Conservation (phyloP, 1,140 invertebrate genomes). For the Zaprionus ghesquierei region DNA sequence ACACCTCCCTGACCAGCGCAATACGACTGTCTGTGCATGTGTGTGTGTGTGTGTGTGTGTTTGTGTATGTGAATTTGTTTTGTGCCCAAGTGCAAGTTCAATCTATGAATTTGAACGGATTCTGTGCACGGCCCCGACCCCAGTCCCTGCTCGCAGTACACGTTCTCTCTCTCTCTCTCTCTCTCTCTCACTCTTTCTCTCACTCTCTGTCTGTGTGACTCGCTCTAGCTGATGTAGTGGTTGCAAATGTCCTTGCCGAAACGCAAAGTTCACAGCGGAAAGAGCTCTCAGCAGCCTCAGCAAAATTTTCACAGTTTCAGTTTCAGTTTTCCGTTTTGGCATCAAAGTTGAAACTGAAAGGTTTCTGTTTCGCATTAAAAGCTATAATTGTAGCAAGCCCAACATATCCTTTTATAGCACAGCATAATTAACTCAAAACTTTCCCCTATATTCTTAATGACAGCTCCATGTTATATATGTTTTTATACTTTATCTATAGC, state of each 20-base stretch:
- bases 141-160: conserved; percentile 7
- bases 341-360: background rate
- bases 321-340: background rate
- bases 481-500: too few relatives aligned
- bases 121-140: conserved; percentile 69
- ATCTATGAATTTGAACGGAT: conserved; percentile 77
- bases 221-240: background rate
- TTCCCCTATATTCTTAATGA: too few relatives aligned
- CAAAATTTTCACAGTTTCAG: background rate
- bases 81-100: conserved; percentile 77
- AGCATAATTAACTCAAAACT: too few relatives aligned
- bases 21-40: conserved; percentile 22
- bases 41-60: conserved; percentile 27
- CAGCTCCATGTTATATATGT: too few relatives aligned
- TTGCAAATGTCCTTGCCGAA: conserved; percentile 62
- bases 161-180: background rate
- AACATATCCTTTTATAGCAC: background rate
- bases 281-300: background rate
- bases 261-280: conserved; percentile 59
- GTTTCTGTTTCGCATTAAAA: background rate
- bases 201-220: background rate
- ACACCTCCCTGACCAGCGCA: background rate
- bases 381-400: background rate
- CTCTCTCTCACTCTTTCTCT: background rate
- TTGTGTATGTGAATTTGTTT: conserved; percentile 42